phyloP scores from a whole-genome alignment of 2,888 invertebrate genomes.

The Drosophila falleni region DNA sequence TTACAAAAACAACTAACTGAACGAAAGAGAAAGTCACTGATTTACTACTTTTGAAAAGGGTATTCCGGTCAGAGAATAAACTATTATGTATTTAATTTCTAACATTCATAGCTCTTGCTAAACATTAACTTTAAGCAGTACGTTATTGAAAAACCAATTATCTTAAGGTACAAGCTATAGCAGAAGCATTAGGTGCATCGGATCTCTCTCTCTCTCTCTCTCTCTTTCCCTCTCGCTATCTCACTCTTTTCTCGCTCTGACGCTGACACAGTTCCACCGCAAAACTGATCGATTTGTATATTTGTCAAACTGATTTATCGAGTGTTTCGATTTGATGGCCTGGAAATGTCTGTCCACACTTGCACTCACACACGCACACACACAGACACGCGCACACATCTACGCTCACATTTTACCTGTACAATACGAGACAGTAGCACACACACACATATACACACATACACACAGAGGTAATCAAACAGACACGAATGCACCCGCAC shows the following conservation, averaged over 20 bases:
- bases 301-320: slow-evolving; percentile 74
- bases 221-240: not conserved
- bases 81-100: no score
- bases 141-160: slow-evolving; percentile 14
- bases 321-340: slow-evolving; percentile 69
- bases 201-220: not conserved
- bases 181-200: not conserved
- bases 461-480: slow-evolving; percentile 35
- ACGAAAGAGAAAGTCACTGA: no score
- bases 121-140: not conserved
- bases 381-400: slow-evolving; percentile 15
- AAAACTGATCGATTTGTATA: slow-evolving; percentile 70
- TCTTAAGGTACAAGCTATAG: not conserved
- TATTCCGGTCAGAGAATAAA: no score
- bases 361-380: slow-evolving; percentile 10
- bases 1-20: no score
- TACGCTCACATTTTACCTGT: slow-evolving; percentile 1
- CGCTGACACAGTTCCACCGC: slow-evolving; percentile 35
- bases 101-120: not conserved
- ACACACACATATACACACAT: slow-evolving; percentile 14
- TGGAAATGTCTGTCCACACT: slow-evolving; percentile 59
- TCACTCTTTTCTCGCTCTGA: not conserved
- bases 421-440: slow-evolving; percentile 6
- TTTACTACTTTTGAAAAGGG: no score
- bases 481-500: slow-evolving; percentile 47